Percentiles rank a stretch among this genome's conserved stretches.
These are phyloP conservation scores for Ommatoiulus sabulosus DNA, from an alignment of 2,888 invertebrate genomes.

Conservation along the genomic window DNA sequence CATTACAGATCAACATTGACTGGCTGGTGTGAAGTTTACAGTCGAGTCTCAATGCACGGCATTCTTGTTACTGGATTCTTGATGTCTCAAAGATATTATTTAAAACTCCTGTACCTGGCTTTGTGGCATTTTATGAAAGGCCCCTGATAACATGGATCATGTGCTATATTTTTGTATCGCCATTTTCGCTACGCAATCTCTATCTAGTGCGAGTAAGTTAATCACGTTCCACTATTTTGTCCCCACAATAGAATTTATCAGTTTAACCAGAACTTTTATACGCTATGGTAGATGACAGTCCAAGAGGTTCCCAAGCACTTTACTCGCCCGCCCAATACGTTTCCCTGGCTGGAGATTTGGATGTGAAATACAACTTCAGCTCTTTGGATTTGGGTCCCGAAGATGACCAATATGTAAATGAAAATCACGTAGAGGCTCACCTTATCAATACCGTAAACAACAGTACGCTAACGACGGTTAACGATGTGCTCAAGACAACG, in stretches of 20 bases:
- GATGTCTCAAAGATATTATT: background rate
- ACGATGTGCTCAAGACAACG: background rate
- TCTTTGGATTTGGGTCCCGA: background rate
- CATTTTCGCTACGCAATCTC: background rate
- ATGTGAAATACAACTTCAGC: constrained; percentile 48
- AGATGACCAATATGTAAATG: background rate
- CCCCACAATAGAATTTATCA: background rate
- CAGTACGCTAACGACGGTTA: background rate
- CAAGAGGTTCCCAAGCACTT: constrained; percentile 47
- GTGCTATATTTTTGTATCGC: background rate
- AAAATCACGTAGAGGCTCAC: background rate
- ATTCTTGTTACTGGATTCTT: background rate
- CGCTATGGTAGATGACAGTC: background rate
- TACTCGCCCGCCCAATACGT: constrained; percentile 49
- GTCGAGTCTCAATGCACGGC: background rate
- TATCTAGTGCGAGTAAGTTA: constrained; percentile 12
- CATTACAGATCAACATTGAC: background rate
- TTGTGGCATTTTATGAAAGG: constrained; percentile 41
- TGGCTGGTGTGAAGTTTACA: background rate
- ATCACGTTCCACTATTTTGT: background rate
- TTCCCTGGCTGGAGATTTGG: constrained; percentile 52
- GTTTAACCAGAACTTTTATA: background rate
- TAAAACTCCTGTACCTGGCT: background rate
- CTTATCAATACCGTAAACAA: constrained; percentile 26
- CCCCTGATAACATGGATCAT: constrained; percentile 45